phyloP scores from a whole-genome alignment of 2,888 invertebrate species.

The Blomia tropicalis region DNA sequence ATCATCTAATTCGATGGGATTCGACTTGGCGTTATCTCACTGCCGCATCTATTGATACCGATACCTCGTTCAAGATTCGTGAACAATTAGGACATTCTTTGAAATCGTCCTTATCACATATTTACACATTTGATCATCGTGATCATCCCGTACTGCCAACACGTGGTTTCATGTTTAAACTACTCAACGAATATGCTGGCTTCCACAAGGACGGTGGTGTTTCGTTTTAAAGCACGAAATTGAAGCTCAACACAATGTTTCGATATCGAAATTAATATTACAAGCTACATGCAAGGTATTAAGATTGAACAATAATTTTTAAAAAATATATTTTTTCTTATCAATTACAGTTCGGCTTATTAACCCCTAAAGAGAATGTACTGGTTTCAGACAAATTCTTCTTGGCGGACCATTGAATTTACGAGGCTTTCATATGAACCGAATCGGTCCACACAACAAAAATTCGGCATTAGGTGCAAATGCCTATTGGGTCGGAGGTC shows the following conservation, averaged over 20 bases:
- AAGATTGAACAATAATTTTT: not conserved
- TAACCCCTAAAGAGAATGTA: slow-evolving; percentile 18
- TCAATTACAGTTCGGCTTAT: slow-evolving; percentile 12
- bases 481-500: slow-evolving; percentile 67
- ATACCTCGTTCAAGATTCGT: slow-evolving; percentile 63
- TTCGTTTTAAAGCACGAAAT: slow-evolving; percentile 71
- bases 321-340: not conserved
- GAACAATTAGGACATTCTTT: slow-evolving; percentile 76
- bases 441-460: slow-evolving; percentile 69
- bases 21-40: slow-evolving; percentile 62
- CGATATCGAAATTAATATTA: slow-evolving; percentile 6
- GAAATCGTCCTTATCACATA: slow-evolving; percentile 60
- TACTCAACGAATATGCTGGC: slow-evolving; percentile 56
- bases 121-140: slow-evolving; percentile 57
- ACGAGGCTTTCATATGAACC: slow-evolving; percentile 68
- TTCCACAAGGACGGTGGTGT: slow-evolving; percentile 62
- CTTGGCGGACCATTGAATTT: slow-evolving; percentile 75
- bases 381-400: slow-evolving; percentile 58
- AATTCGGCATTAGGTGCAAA: slow-evolving; percentile 40
- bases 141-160: slow-evolving; percentile 65
- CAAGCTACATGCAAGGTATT: slow-evolving; percentile 4
- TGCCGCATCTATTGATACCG: slow-evolving; percentile 51
- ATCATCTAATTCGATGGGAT: slow-evolving; percentile 75
- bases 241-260: slow-evolving; percentile 51
- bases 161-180: slow-evolving; percentile 51